Evolutionary conservation across 2,888 invertebrate species (phyloP).

Genomic region (Parthenolecanium corni): DNA sequence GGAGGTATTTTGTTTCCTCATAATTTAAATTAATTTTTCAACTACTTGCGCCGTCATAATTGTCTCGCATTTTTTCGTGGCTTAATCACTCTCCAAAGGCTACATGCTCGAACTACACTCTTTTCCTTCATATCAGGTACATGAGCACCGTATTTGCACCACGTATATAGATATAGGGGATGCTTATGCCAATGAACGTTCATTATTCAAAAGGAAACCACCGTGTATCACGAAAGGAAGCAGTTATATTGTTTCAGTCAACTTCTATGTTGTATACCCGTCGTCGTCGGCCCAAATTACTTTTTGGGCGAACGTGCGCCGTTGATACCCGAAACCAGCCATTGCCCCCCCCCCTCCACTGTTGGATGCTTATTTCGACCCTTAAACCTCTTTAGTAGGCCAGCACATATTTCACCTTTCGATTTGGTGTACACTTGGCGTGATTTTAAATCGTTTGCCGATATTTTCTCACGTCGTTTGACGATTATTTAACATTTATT

Average conservation of each 20-base stretch:
- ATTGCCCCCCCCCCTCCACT: neutral
- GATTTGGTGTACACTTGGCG: neutral
- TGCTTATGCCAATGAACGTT: constrained; percentile 21
- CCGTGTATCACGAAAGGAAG: constrained; percentile 25
- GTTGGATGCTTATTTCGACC: neutral
- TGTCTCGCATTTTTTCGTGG: no score
- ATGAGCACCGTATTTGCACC: no score
- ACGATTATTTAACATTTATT: constrained; percentile 23
- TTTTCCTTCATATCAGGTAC: no score
- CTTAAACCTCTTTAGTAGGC: neutral
- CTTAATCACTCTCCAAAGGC: no score
- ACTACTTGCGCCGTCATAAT: no score
- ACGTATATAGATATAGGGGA: no score
- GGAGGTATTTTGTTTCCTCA: no score
- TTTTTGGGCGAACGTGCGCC: constrained; percentile 21
- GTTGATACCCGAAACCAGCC: constrained; percentile 10
- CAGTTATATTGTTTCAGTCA: constrained; percentile 26
- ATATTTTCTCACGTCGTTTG: constrained; percentile 24
- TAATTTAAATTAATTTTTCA: no score
- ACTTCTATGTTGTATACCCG: neutral
- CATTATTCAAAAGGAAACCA: constrained; percentile 23
- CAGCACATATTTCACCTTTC: constrained; percentile 13
- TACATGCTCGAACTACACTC: no score
- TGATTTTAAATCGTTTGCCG: constrained; percentile 26
- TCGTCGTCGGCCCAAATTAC: constrained; percentile 16